Evolutionary conservation across 1,140 invertebrate species (phyloP).

Genomic region (Galleria mellonella): DNA sequence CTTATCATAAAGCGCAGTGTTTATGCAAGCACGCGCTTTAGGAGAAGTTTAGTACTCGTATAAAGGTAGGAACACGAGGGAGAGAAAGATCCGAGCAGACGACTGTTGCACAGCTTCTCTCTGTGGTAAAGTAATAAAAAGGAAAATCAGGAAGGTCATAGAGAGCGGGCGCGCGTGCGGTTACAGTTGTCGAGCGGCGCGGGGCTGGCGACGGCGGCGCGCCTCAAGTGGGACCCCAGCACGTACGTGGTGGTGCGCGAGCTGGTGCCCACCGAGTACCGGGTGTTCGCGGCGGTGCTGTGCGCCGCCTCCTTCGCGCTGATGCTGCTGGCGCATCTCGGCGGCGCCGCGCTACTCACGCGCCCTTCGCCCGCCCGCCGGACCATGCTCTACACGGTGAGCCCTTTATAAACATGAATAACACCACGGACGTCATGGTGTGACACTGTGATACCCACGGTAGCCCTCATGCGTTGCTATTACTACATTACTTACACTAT

Average conservation of each 20-base stretch:
- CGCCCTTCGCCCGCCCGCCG: conserved; percentile 11
- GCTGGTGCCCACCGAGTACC: conserved; percentile 42
- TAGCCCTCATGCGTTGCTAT: neutral
- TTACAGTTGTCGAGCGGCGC: conserved; percentile 41
- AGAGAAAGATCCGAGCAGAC: too few relatives aligned
- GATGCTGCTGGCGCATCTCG: conserved; percentile 35
- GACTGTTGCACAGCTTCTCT: too few relatives aligned
- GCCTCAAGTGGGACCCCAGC: conserved; percentile 55
- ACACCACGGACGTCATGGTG: too few relatives aligned
- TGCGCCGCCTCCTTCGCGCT: conserved; percentile 20
- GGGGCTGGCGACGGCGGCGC: conserved; percentile 37
- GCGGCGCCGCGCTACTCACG: conserved; percentile 22
- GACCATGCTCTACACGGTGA: conserved; percentile 22
- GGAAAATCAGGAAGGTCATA: too few relatives aligned
- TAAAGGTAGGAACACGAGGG: too few relatives aligned
- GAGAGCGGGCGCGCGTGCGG: too few relatives aligned
- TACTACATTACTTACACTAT: neutral
- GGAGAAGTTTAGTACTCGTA: too few relatives aligned
- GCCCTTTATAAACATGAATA: too few relatives aligned
- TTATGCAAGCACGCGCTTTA: too few relatives aligned
- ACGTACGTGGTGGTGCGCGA: conserved; percentile 46
- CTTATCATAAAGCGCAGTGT: too few relatives aligned
- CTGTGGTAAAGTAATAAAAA: too few relatives aligned
- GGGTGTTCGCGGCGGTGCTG: conserved; percentile 23
- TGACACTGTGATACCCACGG: neutral